Conservation (phyloP, 2,797 vertebrate species). For the Chiloscyllium punctatum region DNA sequence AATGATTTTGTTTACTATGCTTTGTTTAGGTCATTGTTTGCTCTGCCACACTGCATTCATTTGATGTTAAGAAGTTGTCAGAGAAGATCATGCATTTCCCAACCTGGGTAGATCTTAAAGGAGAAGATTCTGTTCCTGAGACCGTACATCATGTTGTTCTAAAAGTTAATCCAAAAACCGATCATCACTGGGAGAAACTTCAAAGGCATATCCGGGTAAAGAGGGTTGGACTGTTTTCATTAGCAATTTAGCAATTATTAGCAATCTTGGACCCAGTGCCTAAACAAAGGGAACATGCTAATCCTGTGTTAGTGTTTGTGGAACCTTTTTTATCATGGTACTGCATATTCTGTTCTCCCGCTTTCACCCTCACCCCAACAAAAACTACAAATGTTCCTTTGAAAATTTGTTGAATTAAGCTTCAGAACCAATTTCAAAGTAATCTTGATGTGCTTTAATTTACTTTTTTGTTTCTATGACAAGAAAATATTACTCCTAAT, state of each 20-base stretch:
- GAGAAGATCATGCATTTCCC: slow-evolving; percentile 99
- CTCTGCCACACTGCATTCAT: slow-evolving; percentile 93
- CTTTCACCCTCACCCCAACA: rapidly evolving
- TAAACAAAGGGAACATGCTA: neutral
- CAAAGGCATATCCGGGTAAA: slow-evolving; percentile 76
- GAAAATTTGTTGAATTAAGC: neutral
- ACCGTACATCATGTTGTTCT: slow-evolving; percentile 95
- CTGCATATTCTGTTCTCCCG: neutral
- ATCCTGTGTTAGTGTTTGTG: neutral
- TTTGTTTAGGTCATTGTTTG: slow-evolving; percentile 84
- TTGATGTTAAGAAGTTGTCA: slow-evolving; percentile 93
- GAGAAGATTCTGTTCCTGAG: slow-evolving; percentile 94
- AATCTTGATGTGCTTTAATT: neutral
- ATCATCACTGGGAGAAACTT: slow-evolving; percentile 83
- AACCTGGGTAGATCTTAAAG: slow-evolving; percentile 96
- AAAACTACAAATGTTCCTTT: neutral
- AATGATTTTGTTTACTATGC: neutral
- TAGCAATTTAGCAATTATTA: no score
- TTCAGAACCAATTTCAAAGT: neutral
- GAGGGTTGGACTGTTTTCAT: neutral
- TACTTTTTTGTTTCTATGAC: neutral
- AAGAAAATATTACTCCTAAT: neutral
- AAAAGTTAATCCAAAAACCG: slow-evolving; percentile 81
- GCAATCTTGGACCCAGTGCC: neutral
- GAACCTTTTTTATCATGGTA: neutral